Evolutionary conservation across 2,113 vertebrate species (phyloP).

Genomic region (Plectropomus leopardus): DNA sequence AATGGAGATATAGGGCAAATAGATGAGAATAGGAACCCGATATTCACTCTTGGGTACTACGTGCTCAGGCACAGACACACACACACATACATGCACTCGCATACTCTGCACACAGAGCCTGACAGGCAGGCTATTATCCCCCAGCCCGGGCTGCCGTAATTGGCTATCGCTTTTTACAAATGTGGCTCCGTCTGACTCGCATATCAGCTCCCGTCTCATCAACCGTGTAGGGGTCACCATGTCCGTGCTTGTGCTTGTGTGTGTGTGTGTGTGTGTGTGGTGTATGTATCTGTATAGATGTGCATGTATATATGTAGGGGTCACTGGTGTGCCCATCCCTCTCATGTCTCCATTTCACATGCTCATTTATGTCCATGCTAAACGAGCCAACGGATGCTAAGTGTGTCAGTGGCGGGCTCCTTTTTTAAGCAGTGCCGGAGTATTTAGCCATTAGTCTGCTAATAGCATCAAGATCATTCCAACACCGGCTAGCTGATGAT

Average conservation of each 20-base stretch:
- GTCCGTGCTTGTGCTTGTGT: slow-evolving; percentile 62
- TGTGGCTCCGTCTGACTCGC: slow-evolving; percentile 84
- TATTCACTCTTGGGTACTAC: slow-evolving; percentile 79
- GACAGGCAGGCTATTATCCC: slow-evolving; percentile 89
- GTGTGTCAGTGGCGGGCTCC: slow-evolving; percentile 67
- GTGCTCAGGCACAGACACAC: slow-evolving; percentile 69
- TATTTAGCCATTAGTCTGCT: slow-evolving; percentile 82
- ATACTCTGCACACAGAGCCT: slow-evolving; percentile 75
- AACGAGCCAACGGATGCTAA: slow-evolving; percentile 72
- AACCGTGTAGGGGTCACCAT: slow-evolving; percentile 81
- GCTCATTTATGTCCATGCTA: slow-evolving; percentile 70
- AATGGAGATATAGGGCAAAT: slow-evolving; percentile 90
- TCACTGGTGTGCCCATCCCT: slow-evolving; percentile 71
- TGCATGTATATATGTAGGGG: slow-evolving; percentile 60
- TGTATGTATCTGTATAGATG: slow-evolving; percentile 33
- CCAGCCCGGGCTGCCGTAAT: slow-evolving; percentile 87
- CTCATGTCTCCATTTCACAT: slow-evolving; percentile 74
- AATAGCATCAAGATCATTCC: slow-evolving; percentile 78
- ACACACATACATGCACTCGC: slow-evolving; percentile 56
- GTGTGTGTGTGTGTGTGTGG: slow-evolving; percentile 31
- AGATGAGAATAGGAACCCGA: slow-evolving; percentile 87
- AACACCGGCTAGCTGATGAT: slow-evolving; percentile 71
- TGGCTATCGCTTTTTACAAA: slow-evolving; percentile 89
- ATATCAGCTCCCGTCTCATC: slow-evolving; percentile 83
- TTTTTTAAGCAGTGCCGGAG: slow-evolving; percentile 62